Conservation (phyloP, 2,797 vertebrate species). For the Loriculus beryllinus region DNA sequence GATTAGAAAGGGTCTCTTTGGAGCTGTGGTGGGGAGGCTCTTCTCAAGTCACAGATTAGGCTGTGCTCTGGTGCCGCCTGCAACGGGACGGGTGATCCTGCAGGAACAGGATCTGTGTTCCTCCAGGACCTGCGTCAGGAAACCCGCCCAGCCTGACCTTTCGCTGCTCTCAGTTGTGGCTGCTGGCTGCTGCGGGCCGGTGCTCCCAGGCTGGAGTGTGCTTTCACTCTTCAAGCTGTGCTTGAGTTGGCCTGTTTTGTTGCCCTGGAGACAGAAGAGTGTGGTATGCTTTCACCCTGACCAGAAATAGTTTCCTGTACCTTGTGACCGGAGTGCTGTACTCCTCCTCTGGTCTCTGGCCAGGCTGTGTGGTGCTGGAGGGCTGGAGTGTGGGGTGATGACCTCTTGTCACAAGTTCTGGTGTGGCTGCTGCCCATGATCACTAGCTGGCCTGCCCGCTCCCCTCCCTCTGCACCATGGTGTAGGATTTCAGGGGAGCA, state of each 20-base stretch:
- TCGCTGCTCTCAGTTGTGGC: fast-evolving
- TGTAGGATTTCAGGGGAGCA: slow-evolving; percentile 66
- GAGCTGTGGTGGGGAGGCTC: not conserved
- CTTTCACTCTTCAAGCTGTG: slow-evolving; percentile 11
- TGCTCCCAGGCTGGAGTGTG: not conserved
- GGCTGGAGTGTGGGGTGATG: slow-evolving; percentile 43
- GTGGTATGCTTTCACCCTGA: slow-evolving; percentile 67
- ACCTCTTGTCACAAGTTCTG: slow-evolving; percentile 63
- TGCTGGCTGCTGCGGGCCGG: not conserved
- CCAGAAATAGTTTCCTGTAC: slow-evolving; percentile 74
- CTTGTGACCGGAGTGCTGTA: slow-evolving; percentile 61
- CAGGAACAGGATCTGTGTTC: not conserved
- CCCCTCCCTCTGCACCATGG: slow-evolving; percentile 20
- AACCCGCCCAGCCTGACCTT: slow-evolving; percentile 35
- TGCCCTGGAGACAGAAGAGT: slow-evolving; percentile 62
- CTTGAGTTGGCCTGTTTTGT: slow-evolving; percentile 71
- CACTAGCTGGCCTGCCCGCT: slow-evolving; percentile 12
- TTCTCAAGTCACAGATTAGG: not conserved
- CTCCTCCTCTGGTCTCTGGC: slow-evolving; percentile 51
- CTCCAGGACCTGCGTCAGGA: not conserved
- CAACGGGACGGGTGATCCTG: not conserved
- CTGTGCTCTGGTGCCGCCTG: not conserved
- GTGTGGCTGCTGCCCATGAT: slow-evolving; percentile 34
- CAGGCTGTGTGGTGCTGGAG: slow-evolving; percentile 46
- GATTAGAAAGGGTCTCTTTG: not conserved